Evolutionary conservation across 1,140 invertebrate genomes (phyloP).

Genomic region (Apis mellifera): Amel_HAv3.1 CM009936.2:4325001-4325500

Average conservation of each 20-base stretch:
- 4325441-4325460: background rate
- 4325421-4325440: no score
- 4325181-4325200: background rate
- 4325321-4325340: no score
- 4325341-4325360: no score
- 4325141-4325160: constrained; percentile 13
- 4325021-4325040: background rate
- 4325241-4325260: no score
- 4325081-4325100: constrained; percentile 32
- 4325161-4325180: constrained; percentile 13
- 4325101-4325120: constrained; percentile 36
- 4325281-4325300: no score
- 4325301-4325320: no score
- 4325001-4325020: background rate
- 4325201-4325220: no score
- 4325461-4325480: background rate
- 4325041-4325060: constrained; percentile 10
- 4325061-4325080: constrained; percentile 21
- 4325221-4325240: no score
- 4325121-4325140: constrained; percentile 14
- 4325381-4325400: no score
- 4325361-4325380: background rate
- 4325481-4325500: background rate
- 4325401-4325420: no score
- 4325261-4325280: no score